A percentile compares a stretch with the other conserved stretches of the same genome.
Evolutionary conservation across 2,797 vertebrate genomes (phyloP).

Genomic region (Cephalopachus bancanus): DNA sequence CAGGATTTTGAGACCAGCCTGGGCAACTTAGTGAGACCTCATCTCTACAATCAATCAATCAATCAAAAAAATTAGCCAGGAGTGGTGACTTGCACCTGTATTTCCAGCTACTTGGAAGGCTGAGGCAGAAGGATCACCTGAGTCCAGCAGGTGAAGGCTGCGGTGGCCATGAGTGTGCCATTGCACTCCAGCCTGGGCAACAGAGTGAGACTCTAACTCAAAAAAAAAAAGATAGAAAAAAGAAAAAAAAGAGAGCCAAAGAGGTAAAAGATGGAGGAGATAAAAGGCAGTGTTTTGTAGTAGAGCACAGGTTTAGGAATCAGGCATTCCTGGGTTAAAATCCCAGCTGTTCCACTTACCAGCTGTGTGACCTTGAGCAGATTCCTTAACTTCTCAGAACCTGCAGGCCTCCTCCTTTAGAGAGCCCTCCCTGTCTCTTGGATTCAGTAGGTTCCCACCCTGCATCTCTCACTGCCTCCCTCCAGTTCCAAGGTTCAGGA

Average conservation of each 20-base stretch:
- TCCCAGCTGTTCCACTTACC: not conserved
- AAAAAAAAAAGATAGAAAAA: not conserved
- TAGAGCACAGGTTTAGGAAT: not conserved
- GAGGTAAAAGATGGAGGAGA: not conserved
- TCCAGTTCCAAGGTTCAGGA: not conserved
- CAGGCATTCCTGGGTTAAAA: not conserved
- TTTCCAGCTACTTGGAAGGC: not conserved
- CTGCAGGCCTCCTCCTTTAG: not conserved
- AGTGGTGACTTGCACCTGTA: not conserved
- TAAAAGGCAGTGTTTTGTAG: not conserved
- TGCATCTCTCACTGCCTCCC: not conserved
- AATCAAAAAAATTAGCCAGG: not conserved
- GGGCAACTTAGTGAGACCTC: not conserved
- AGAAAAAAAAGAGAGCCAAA: not conserved
- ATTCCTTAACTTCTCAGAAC: constrained; percentile 45
- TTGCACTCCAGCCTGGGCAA: not conserved
- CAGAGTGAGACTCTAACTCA: not conserved
- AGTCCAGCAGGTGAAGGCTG: not conserved
- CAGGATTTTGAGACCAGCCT: not conserved
- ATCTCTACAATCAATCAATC: not conserved
- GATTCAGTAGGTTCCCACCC: not conserved
- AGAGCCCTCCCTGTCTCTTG: not conserved
- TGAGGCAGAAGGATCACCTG: not conserved
- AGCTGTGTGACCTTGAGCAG: constrained; percentile 26
- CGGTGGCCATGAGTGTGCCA: not conserved